Base-by-base conservation (phyloP, 37 sponge, comb jelly and placozoan species). In the Beroe forskalii region DNA sequence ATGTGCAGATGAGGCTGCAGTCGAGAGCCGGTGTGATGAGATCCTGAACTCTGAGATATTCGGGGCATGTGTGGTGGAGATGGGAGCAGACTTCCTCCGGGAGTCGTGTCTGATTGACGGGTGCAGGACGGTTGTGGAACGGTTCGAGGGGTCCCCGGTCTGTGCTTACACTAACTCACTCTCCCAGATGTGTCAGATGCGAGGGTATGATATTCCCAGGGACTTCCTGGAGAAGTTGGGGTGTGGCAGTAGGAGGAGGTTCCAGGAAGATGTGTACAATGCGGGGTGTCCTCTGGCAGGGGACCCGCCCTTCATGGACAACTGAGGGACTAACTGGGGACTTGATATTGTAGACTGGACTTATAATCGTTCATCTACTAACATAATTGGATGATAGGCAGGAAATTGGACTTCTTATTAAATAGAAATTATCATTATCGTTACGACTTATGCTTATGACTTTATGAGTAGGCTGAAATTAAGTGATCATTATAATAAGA, bases 221-320 rank as follows among this genome's bases (percentile, higher is more conserved):
- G 42, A 80, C 48, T 80, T 80, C 86, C 86, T 80, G 6, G 40
- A 41, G 55, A 1, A 44, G 48, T 6, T 43, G 8, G 55, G 55
- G 17, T 80, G 86, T 44, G 86, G 86, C 0, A 43, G 40, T 27
- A 80, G 27, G 40, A 35, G 86, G 35, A 37, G 40, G 30, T 44
- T 80, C 86, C 86, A 80, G 55, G 86, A 40, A 27, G 86, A 35
- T 44, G 55, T 80, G 38, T 80, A 80, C 30, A 80, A 80, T 25
- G 37, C 86, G 0, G 86, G 86, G 4, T 80, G 86, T 44, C 86
- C 86, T 1, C 55, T 43, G 30, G 22, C 22, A 14, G 86, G 86
- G 20, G 86, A 80, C 48, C 86, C 86, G 8, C 86, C 86, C 30
- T 80, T 42, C 86, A 19, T 69, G 27, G 72, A 69, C n/a, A 30